Conservation (phyloP, 64 coral and sea anemone species). For the Catalaphyllia jardinei region DNA sequence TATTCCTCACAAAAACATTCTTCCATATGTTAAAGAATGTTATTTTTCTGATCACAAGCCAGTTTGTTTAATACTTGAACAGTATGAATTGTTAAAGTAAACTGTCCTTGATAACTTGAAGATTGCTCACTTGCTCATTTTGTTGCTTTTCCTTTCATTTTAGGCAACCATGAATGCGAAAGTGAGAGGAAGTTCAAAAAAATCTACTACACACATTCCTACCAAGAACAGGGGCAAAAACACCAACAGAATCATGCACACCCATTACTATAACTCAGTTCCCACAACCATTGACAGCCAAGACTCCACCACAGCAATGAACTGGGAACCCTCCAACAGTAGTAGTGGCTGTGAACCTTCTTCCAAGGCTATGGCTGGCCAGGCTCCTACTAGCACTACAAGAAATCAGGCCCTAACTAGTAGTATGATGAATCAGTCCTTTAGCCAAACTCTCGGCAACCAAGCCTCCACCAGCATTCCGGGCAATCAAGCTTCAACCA, state of each 20-base stretch:
- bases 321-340: not conserved
- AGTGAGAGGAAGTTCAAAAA: not conserved
- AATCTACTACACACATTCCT: not conserved
- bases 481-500: no score
- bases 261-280: not conserved
- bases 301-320: not conserved
- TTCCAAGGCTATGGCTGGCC: not conserved
- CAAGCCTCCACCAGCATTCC: not conserved
- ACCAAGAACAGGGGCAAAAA: not conserved
- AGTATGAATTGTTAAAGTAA: not conserved
- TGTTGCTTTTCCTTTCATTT: not conserved
- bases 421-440: not conserved
- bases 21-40: no score
- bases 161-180: not conserved
- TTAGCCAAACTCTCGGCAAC: not conserved
- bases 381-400: not conserved
- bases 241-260: not conserved
- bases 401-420: not conserved
- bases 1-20: conserved; percentile 26
- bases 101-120: not conserved
- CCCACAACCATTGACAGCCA: not conserved
- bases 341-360: not conserved
- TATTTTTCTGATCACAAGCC: conserved; percentile 28
- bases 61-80: conserved; percentile 11
- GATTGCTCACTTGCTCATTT: not conserved